phyloP scores from a whole-genome alignment of 2,113 vertebrate species.

The Thamnaconus septentrionalis region DNA sequence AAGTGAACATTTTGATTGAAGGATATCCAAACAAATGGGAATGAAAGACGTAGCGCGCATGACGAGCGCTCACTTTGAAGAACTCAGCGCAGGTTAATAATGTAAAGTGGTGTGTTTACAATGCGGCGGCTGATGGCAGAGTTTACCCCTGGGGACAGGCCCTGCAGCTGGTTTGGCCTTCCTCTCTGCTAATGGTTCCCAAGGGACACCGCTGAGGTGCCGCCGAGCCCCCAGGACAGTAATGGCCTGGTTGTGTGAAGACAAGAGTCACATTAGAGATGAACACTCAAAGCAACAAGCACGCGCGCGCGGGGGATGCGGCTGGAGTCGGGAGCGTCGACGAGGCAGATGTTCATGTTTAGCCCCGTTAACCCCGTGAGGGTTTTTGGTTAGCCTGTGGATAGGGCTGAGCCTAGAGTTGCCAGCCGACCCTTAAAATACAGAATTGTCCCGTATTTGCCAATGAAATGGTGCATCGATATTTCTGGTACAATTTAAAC shows the following conservation, averaged over 20 bases:
- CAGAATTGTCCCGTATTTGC: no score
- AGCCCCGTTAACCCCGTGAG: slow-evolving; percentile 33
- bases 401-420: neutral
- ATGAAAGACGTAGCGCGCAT: neutral
- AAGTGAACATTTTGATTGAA: neutral
- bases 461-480: no score
- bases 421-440: no score
- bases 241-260: slow-evolving; percentile 78
- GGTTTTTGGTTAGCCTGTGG: slow-evolving; percentile 35
- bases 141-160: slow-evolving; percentile 84
- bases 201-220: slow-evolving; percentile 79
- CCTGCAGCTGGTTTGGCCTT: slow-evolving; percentile 76
- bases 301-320: slow-evolving; percentile 12
- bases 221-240: slow-evolving; percentile 81
- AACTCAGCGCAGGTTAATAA: slow-evolving; percentile 6
- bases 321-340: slow-evolving; percentile 36
- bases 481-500: no score
- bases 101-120: slow-evolving; percentile 19
- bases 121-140: slow-evolving; percentile 25
- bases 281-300: slow-evolving; percentile 20
- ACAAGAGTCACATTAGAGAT: slow-evolving; percentile 40
- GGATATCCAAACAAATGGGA: neutral
- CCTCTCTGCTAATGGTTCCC: slow-evolving; percentile 79
- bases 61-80: neutral
- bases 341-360: slow-evolving; percentile 41